phyloP scores from a whole-genome alignment of 2,113 vertebrate species.

The Dicaeum eximium region DNA sequence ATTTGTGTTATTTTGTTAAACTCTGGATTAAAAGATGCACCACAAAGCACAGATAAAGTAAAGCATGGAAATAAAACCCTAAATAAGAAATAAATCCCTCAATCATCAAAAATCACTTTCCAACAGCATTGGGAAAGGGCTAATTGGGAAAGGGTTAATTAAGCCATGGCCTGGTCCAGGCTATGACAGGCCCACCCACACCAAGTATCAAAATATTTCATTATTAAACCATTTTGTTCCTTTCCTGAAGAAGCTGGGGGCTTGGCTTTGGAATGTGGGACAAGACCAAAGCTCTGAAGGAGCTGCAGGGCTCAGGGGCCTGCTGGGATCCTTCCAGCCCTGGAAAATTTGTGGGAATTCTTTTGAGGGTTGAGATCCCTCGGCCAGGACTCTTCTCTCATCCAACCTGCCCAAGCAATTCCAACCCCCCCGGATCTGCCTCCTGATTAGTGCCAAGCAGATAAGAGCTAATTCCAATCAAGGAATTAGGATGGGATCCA shows the following conservation, averaged over 20 bases:
- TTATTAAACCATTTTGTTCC: not conserved
- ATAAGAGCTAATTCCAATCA: not conserved
- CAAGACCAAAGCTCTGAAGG: not conserved
- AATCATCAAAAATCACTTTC: not conserved
- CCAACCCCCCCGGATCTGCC: not conserved
- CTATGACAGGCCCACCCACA: not conserved
- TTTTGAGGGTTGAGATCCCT: not conserved
- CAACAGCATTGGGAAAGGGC: not conserved
- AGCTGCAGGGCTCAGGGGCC: not conserved
- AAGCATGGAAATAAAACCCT: not conserved
- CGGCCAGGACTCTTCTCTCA: not conserved
- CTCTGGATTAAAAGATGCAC: not conserved
- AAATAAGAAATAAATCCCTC: not conserved
- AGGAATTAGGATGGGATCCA: not conserved
- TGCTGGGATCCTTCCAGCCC: not conserved
- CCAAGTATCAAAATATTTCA: accelerated
- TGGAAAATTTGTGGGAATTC: not conserved
- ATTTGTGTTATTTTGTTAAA: not conserved
- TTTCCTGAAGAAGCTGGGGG: not conserved
- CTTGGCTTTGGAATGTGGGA: not conserved
- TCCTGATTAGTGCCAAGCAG: not conserved
- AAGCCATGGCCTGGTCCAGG: not conserved
- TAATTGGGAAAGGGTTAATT: not conserved
- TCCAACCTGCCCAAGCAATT: not conserved
- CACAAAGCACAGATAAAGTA: accelerated